Evolutionary conservation across 2,888 invertebrate genomes (phyloP), one percentile per base, ranked within the genome.

Genomic region (Apotomis turbidana): DNA sequence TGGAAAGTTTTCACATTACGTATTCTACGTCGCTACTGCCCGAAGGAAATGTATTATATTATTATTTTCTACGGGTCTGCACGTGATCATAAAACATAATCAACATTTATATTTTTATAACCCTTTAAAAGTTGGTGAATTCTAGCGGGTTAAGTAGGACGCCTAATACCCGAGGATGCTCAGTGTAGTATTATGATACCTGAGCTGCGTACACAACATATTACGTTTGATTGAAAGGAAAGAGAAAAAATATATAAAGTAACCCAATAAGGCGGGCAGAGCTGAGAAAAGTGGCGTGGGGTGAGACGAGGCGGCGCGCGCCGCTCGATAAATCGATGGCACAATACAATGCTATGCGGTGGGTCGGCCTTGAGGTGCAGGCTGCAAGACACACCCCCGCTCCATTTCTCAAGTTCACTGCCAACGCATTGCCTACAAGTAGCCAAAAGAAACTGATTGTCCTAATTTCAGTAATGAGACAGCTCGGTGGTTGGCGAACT

Each of bases 281-380:
- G 82, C 80, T 79, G 81, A 80, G 81, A 82, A 81, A 81, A 83
- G 81, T 81, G 84, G 82, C 76, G 83, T 68, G 72, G 71, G 57
- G 83, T 81, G 82, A 78, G 80, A 82, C 73, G 78, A 81, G 81
- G 85, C 90, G 89, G 91, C 90, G 91, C 90, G 91, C 91, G 91
- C 91, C 90, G 91, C 83, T 92, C 93, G 87, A 92, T 93, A 93
- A 92, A 93, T 93, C 92, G 92, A 92, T 92, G 87, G 85, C 82
- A 84, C 85, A 87, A 88, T 87, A 91, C 87, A 90, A 89, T 87
- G 87, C 83, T 86, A 86, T 88, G 88, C 89, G 88, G 85, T 85
- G 83, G 81, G 81, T 79, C 85, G 90, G 87, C 92, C 91, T 92
- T 92, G 92, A 82, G 82, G 83, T 91, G 91, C 92, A 91, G 82